Evolutionary conservation across 2,797 vertebrate species (phyloP).

Genomic region (Anisognathus igniventris): DNA sequence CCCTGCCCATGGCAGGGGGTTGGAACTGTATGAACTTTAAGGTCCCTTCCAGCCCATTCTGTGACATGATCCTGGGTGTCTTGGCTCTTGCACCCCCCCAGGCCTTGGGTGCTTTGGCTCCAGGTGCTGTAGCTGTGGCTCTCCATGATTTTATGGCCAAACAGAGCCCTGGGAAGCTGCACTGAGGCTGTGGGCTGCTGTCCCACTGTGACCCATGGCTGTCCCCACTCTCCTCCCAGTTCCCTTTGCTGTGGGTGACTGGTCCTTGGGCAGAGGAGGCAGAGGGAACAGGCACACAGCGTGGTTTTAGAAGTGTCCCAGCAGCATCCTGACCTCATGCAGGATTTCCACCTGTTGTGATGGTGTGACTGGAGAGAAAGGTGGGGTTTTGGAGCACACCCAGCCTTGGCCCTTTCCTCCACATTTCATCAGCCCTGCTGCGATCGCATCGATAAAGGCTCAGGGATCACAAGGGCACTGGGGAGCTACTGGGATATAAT

Average conservation of each 20-base stretch:
- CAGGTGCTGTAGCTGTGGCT: not conserved
- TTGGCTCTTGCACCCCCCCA: fast-evolving
- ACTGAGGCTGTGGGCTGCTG: not conserved
- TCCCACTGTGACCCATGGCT: not conserved
- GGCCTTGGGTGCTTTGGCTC: not conserved
- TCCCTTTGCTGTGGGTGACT: not conserved
- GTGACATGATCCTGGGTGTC: not conserved
- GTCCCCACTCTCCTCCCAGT: not conserved
- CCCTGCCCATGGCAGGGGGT: not conserved
- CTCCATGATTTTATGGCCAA: not conserved
- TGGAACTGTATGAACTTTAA: not conserved
- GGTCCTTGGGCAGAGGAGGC: not conserved
- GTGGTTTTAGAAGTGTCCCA: not conserved
- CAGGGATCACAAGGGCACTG: not conserved
- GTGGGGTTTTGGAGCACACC: not conserved
- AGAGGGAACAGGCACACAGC: not conserved
- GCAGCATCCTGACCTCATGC: not conserved
- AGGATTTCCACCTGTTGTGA: not conserved
- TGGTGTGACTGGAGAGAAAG: not conserved
- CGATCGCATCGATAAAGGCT: not conserved
- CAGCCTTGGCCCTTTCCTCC: not conserved
- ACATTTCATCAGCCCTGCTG: not conserved
- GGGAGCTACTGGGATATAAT: constrained; percentile 42
- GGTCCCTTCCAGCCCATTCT: not conserved
- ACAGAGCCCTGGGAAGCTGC: not conserved